Base-by-base conservation (phyloP, 1,140 invertebrate species). In the Manduca sexta region DNA sequence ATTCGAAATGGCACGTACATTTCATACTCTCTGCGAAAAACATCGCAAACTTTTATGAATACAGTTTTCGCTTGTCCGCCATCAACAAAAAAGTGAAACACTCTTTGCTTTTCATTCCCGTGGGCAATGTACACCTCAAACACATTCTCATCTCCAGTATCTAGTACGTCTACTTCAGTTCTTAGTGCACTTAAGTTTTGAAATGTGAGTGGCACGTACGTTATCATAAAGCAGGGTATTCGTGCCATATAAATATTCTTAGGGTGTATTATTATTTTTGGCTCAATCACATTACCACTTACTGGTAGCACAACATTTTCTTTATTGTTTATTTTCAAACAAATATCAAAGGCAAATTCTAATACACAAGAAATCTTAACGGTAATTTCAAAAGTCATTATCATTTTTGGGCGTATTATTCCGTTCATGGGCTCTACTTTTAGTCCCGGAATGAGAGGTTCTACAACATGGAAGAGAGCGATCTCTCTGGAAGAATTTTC, bases 401-500 rank as follows among this genome's bases (percentile, higher is more conserved):
- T 65, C 58, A 64, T 75, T 66, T 80, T 83, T 33, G 79, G 77
- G n/a, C 69, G 46, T 49, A 83, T 80, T 15, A 61, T 73, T 12
- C 81, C 81, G 58, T 34, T 51, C 75, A 83, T 78, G 17, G 81
- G 81, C 47, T 74, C 62, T 44, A 84, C 73, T 50, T 31, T 73
- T 26, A 83, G 47, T 34, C 81, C 79, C n/a, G 75, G 75, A 26
- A 84, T 70, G 13, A 80, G 42, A 5, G 77, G 75, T 46, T 84
- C 81, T 10, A 81, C 64, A 11, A 84, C 66, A 59, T 80, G 52
- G 62, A 84, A 84, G 13, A 74, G 37, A n/a, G 75, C 79, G 35
- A 84, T 60, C 66, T 84, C n/a, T n/a, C 74, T 61, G 3, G 81
- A 83, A 14, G 74, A 73, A 56, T 84, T 84, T 64, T 84, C 79